Percentiles rank a stretch among this genome's conserved stretches.
Evolutionary conservation across 2,888 invertebrate species (phyloP).

Genomic region (Panorpa germanica): DNA sequence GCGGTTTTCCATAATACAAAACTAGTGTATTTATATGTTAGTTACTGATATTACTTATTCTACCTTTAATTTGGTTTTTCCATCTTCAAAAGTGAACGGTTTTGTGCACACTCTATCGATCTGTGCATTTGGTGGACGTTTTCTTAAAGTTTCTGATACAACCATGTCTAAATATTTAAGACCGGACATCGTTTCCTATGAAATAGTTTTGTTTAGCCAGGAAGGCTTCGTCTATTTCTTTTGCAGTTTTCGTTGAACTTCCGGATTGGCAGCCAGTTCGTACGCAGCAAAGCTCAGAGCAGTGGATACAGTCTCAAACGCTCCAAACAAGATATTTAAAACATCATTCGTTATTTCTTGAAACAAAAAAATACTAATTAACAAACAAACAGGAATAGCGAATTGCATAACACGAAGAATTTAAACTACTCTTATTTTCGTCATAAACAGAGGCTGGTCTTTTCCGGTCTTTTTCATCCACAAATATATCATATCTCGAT

Average conservation of each 20-base stretch:
- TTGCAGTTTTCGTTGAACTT: constrained; percentile 2
- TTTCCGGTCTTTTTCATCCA: neutral
- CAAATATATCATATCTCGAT: constrained; percentile 6
- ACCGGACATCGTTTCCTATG: constrained; percentile 2
- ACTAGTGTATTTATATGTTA: too few species aligned
- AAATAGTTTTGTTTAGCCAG: neutral
- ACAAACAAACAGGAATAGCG: too few species aligned
- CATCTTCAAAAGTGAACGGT: too few species aligned
- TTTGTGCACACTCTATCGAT: too few species aligned
- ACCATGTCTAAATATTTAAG: constrained; percentile 7
- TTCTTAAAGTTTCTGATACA: constrained; percentile 16
- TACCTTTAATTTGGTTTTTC: too few species aligned
- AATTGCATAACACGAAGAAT: too few species aligned
- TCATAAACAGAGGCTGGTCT: neutral
- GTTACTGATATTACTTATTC: too few species aligned
- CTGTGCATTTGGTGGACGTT: constrained; percentile 15
- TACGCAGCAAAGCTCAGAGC: constrained; percentile 9
- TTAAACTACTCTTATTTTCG: neutral
- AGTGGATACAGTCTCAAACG: constrained; percentile 5
- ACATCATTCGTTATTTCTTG: neutral
- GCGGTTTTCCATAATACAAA: too few species aligned
- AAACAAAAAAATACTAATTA: too few species aligned
- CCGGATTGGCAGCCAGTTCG: constrained; percentile 6
- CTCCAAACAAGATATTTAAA: constrained; percentile 7
- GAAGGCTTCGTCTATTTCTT: neutral